These are phyloP conservation scores for Ips nitidus DNA, from an alignment of 1,140 invertebrate species.

Conservation along the genomic window DNA sequence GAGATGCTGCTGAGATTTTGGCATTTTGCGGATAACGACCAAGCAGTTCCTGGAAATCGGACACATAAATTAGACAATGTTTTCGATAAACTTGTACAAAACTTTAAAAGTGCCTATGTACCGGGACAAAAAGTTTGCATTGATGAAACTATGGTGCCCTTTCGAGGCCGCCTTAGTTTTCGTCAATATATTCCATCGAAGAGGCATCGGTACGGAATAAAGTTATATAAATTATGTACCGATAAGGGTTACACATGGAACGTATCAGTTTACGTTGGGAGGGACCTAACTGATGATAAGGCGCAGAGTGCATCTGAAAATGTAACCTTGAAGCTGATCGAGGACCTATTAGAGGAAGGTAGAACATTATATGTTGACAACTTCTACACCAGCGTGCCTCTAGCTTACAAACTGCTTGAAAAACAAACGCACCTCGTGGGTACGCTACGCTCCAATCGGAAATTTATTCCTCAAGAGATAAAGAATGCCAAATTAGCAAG, in stretches of 20 bases:
- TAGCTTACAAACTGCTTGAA: slow-evolving; percentile 48
- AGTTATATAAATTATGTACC: slow-evolving; percentile 44
- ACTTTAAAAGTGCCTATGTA: slow-evolving; percentile 37
- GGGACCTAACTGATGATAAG: slow-evolving; percentile 5
- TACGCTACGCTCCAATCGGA: slow-evolving; percentile 50
- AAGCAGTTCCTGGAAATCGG: slow-evolving; percentile 3
- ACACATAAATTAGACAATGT: slow-evolving; percentile 14
- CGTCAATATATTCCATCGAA: slow-evolving; percentile 46
- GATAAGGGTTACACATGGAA: slow-evolving; percentile 42
- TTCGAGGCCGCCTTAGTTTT: slow-evolving; percentile 44
- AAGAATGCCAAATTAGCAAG: slow-evolving; percentile 48
- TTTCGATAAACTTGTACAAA: slow-evolving; percentile 10
- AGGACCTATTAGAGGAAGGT: slow-evolving; percentile 28
- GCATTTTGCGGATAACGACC: slow-evolving; percentile 29
- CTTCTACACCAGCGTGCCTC: slow-evolving; percentile 52
- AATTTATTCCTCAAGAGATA: slow-evolving; percentile 44
- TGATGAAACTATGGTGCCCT: slow-evolving; percentile 48
- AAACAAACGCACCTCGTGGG: slow-evolving; percentile 47
- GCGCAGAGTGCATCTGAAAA: slow-evolving; percentile 21
- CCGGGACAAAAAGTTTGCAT: slow-evolving; percentile 41
- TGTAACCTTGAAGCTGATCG: slow-evolving; percentile 17
- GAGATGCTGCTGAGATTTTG: slow-evolving; percentile 26
- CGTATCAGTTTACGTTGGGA: slow-evolving; percentile 30
- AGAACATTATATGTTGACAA: slow-evolving; percentile 42
- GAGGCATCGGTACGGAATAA: slow-evolving; percentile 46